Evolutionary conservation across 1,140 invertebrate species (phyloP).

Genomic region (Platyscapa corneri): DNA sequence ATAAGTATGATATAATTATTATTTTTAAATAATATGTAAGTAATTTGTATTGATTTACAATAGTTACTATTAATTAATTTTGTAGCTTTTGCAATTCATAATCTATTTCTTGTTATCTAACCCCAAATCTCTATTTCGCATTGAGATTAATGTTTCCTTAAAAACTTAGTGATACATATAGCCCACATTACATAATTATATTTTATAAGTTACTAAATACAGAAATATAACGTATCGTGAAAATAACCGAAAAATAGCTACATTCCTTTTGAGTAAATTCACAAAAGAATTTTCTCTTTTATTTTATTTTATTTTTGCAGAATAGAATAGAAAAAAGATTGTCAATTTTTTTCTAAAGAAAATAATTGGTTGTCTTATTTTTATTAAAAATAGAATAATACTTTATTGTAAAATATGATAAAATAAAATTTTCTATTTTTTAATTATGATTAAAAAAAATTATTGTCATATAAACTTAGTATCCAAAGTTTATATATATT

Average conservation of each 20-base stretch:
- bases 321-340: no score
- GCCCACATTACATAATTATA: not conserved
- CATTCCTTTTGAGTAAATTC: not conserved
- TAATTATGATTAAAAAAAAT: no score
- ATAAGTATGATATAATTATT: not conserved
- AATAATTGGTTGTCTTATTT: no score
- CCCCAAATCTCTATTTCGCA: not conserved
- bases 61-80: not conserved
- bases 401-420: no score
- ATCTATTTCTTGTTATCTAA: not conserved
- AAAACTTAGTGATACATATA: not conserved
- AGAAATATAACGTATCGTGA: not conserved
- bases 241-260: not conserved
- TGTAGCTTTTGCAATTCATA: not conserved
- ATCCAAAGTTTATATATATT: no score
- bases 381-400: no score
- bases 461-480: no score
- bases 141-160: not conserved
- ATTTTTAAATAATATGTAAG: no score
- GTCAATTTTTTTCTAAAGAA: no score
- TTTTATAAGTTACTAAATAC: not conserved
- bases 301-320: no score
- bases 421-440: no score
- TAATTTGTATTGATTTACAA: no score
- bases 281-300: not conserved